These are phyloP conservation scores for Gephyroberyx darwinii DNA, from an alignment of 2,797 vertebrate species.

Conservation along the genomic window DNA sequence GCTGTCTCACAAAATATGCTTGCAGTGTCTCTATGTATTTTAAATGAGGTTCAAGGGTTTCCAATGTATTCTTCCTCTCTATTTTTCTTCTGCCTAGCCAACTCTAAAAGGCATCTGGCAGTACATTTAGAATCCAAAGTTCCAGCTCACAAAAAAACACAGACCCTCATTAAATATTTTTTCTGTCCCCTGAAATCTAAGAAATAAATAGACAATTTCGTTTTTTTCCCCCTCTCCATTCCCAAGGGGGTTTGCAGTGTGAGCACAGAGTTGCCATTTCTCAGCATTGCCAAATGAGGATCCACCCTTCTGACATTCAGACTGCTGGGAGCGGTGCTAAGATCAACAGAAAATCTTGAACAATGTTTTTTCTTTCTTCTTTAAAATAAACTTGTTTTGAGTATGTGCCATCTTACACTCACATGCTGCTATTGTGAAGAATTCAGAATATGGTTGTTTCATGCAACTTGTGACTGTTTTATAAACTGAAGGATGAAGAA, in stretches of 20 bases:
- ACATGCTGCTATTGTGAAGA: background rate
- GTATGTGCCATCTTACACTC: background rate
- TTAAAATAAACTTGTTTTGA: constrained; percentile 36
- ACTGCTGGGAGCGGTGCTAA: constrained; percentile 44
- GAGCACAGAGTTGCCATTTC: constrained; percentile 61
- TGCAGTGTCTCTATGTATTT: constrained; percentile 22
- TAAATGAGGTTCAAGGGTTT: constrained; percentile 29
- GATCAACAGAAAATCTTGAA: constrained; percentile 54
- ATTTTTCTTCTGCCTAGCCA: constrained; percentile 6
- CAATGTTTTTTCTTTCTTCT: constrained; percentile 2
- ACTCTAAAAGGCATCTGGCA: constrained; percentile 37
- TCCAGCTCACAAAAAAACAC: constrained; percentile 43
- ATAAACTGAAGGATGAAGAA: constrained; percentile 26
- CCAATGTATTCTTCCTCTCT: constrained; percentile 18
- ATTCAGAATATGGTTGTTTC: constrained; percentile 2
- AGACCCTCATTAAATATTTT: constrained; percentile 54
- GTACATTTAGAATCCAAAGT: constrained; percentile 16
- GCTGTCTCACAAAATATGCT: constrained; percentile 29
- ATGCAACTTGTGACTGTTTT: constrained; percentile 28
- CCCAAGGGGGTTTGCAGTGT: constrained; percentile 47
- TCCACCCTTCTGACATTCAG: constrained; percentile 63
- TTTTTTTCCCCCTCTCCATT: constrained; percentile 33
- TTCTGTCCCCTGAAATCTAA: constrained; percentile 50
- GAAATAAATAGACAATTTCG: constrained; percentile 50
- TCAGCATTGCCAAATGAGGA: constrained; percentile 57